These are phyloP conservation scores for Acromyrmex echinatior DNA, from an alignment of 1,140 invertebrate species.

Conservation along the genomic window DNA sequence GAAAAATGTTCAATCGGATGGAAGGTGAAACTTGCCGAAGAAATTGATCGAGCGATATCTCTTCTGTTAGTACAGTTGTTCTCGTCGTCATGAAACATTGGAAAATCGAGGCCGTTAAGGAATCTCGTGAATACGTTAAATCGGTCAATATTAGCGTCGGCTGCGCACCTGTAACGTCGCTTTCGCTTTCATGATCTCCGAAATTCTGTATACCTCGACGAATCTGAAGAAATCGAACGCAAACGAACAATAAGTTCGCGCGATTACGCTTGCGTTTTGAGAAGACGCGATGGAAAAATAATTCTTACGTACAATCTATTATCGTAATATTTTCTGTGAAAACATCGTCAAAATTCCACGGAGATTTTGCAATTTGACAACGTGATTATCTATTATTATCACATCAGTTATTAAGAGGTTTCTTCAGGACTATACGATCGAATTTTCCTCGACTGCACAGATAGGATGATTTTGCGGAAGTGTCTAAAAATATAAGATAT, in stretches of 20 bases:
- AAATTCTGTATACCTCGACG: constrained; percentile 2
- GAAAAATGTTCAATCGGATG: constrained; percentile 23
- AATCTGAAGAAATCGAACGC: neutral
- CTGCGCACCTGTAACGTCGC: constrained; percentile 27
- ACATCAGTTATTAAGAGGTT: neutral
- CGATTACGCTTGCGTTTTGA: neutral
- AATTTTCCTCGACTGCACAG: neutral
- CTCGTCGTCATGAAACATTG: constrained; percentile 1
- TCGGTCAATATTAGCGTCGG: constrained; percentile 33
- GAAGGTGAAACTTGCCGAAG: constrained; percentile 38
- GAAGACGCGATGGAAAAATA: constrained; percentile 15
- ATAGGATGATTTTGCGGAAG: too few species aligned
- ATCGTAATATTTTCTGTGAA: constrained; percentile 30
- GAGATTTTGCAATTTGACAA: neutral
- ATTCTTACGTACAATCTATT: neutral
- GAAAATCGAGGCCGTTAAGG: constrained; percentile 44
- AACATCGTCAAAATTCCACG: constrained; percentile 27
- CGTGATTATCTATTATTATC: neutral
- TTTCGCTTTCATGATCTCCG: constrained; percentile 41
- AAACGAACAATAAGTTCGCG: neutral
- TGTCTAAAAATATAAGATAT: too few species aligned
- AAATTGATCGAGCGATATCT: constrained; percentile 31
- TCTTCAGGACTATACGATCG: neutral
- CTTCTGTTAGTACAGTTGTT: constrained; percentile 52
- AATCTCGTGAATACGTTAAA: constrained; percentile 23